phyloP scores from a whole-genome alignment of 2,797 vertebrate species.

The Gobionotothen gibberifrons region DNA sequence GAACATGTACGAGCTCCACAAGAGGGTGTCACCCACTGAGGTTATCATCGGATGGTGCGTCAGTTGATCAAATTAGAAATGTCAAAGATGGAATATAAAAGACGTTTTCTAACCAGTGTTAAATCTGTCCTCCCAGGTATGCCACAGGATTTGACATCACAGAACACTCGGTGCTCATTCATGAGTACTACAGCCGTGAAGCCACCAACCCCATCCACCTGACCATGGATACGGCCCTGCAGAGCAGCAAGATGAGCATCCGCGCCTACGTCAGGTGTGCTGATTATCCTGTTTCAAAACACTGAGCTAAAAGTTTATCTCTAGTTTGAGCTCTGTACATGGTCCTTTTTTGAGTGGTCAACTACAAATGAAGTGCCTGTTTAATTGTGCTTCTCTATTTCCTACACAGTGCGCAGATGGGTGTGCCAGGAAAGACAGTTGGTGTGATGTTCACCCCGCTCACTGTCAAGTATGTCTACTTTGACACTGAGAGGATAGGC shows the following conservation, averaged over 20 bases:
- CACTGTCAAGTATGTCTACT: slow-evolving; percentile 91
- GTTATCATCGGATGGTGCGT: slow-evolving; percentile 95
- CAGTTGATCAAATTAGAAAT: background rate
- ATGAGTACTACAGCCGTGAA: slow-evolving; percentile 98
- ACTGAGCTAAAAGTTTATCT: too few relatives aligned
- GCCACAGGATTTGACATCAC: slow-evolving; percentile 98
- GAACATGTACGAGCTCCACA: slow-evolving; percentile 99
- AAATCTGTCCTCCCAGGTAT: slow-evolving; percentile 84
- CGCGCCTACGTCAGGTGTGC: slow-evolving; percentile 94
- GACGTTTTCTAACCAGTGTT: background rate
- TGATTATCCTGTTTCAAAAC: too few relatives aligned
- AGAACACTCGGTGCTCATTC: slow-evolving; percentile 96
- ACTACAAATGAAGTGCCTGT: background rate
- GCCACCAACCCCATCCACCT: slow-evolving; percentile 96
- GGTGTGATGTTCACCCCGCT: slow-evolving; percentile 98
- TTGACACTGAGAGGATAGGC: slow-evolving; percentile 95
- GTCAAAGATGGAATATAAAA: rapidly evolving
- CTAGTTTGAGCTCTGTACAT: too few relatives aligned
- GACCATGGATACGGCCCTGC: slow-evolving; percentile 91
- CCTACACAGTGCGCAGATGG: slow-evolving; percentile 93
- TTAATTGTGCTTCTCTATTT: slow-evolving; percentile 39
- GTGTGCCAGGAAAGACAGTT: slow-evolving; percentile 96
- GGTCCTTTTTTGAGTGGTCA: background rate
- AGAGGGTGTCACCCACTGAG: slow-evolving; percentile 96
- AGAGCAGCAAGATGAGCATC: slow-evolving; percentile 94